phyloP scores from a whole-genome alignment of 2,888 invertebrate species.

The Hypercompe scribonia region DNA sequence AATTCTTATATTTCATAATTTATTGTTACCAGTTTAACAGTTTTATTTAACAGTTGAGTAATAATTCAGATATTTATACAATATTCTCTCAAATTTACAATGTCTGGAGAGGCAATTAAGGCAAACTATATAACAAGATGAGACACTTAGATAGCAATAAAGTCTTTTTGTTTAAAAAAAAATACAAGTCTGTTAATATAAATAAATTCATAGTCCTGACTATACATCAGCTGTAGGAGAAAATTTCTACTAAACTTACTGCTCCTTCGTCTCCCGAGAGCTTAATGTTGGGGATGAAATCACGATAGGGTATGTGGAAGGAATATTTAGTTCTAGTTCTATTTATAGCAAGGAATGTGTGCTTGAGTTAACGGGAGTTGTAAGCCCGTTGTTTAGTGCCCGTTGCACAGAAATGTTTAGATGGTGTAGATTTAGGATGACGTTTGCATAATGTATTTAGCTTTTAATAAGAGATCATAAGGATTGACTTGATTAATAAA shows the following conservation, averaged over 20 bases:
- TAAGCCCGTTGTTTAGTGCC: not conserved
- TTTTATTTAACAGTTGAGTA: no score
- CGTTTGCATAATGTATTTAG: not conserved
- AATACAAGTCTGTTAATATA: no score
- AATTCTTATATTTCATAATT: no score
- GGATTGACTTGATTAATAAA: not conserved
- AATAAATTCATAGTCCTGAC: not conserved
- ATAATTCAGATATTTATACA: no score
- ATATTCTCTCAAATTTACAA: no score
- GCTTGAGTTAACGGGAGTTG: not conserved
- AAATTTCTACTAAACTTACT: not conserved
- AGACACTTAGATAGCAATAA: no score
- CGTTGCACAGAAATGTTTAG: not conserved
- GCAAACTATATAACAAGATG: no score
- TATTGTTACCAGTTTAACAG: no score
- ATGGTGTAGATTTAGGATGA: not conserved
- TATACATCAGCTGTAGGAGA: not conserved
- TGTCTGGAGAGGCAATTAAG: no score
- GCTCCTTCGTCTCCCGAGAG: slow-evolving; percentile 4
- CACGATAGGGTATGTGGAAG: slow-evolving; percentile 11
- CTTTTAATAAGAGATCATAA: not conserved
- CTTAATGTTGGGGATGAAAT: slow-evolving; percentile 12
- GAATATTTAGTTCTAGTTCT: slow-evolving; percentile 7
- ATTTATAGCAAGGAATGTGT: slow-evolving; percentile 8
- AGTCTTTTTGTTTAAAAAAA: no score